phyloP scores from a whole-genome alignment of 1,140 invertebrate genomes.

The Pissodes strobi region DNA sequence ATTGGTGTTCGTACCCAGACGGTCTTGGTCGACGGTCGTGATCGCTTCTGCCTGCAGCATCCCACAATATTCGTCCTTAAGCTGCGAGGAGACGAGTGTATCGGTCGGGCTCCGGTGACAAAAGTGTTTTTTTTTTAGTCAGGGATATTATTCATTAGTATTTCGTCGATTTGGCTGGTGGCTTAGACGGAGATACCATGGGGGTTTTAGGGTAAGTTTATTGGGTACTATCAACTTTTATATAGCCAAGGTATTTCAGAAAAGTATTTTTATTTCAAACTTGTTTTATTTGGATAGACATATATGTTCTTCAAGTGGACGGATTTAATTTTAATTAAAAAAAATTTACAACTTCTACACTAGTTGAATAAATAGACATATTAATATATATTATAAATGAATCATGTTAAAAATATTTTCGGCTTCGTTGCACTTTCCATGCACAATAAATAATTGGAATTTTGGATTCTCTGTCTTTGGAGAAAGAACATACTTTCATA shows the following conservation, averaged over 20 bases:
- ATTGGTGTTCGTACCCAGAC: not conserved
- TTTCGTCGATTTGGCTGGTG: not conserved
- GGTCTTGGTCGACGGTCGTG: constrained; percentile 20
- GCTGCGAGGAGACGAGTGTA: constrained; percentile 4
- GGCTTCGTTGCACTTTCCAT: no score
- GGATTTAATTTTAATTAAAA: no score
- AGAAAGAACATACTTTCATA: no score
- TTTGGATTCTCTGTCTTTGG: no score
- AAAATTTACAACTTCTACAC: no score
- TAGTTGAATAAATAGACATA: no score
- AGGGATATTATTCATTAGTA: not conserved
- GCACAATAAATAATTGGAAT: no score
- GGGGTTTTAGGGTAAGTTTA: constrained; percentile 14
- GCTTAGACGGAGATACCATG: not conserved
- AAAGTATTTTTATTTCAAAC: not conserved
- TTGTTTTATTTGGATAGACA: not conserved
- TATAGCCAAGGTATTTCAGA: not conserved
- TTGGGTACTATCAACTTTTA: not conserved
- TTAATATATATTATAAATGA: no score
- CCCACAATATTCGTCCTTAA: not conserved
- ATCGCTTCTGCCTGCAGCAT: constrained; percentile 8
- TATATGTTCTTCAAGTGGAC: not conserved
- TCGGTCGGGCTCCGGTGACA: not conserved
- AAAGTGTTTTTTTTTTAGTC: not conserved
- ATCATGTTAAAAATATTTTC: no score